A percentile compares a stretch with the other conserved stretches of the same genome.
These are phyloP conservation scores for Cremastinae sp. DNA, from an alignment of 2,888 invertebrate genomes.

Conservation along the genomic window DNA sequence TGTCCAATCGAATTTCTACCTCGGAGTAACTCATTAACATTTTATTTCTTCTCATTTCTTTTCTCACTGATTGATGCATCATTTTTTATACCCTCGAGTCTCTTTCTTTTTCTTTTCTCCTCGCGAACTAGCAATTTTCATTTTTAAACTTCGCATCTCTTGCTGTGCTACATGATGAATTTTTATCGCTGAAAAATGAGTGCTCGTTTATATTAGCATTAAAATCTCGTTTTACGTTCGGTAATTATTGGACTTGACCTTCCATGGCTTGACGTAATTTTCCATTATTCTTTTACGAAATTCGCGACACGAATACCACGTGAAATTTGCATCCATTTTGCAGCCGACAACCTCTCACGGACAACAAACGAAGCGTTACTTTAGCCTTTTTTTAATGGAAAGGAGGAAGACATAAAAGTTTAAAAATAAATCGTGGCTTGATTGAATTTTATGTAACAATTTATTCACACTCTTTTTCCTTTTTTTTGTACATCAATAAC, in stretches of 20 bases:
- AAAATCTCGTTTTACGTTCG: too few relatives aligned
- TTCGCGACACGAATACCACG: too few relatives aligned
- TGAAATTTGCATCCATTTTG: too few relatives aligned
- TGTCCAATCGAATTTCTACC: conserved; percentile 6
- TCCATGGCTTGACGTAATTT: too few relatives aligned
- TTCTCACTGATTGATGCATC: not conserved
- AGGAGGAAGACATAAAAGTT: not conserved
- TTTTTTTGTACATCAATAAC: conserved; percentile 62
- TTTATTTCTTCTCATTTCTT: conserved; percentile 14
- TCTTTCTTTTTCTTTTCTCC: not conserved
- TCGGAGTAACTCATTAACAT: not conserved
- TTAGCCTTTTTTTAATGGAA: not conserved
- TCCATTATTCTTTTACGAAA: too few relatives aligned
- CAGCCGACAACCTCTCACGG: too few relatives aligned
- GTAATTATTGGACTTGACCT: too few relatives aligned
- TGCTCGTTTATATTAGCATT: too few relatives aligned
- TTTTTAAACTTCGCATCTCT: conserved; percentile 2
- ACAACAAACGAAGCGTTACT: too few relatives aligned
- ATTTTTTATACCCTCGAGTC: not conserved
- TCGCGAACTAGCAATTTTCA: not conserved
- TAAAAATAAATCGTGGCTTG: not conserved
- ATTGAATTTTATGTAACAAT: conserved; percentile 77
- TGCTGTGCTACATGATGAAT: too few relatives aligned
- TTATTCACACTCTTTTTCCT: conserved; percentile 71
- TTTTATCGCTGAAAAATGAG: too few relatives aligned